Conservation (phyloP, 2,797 vertebrate genomes). For the Enteromius unitaeniatus region DNA sequence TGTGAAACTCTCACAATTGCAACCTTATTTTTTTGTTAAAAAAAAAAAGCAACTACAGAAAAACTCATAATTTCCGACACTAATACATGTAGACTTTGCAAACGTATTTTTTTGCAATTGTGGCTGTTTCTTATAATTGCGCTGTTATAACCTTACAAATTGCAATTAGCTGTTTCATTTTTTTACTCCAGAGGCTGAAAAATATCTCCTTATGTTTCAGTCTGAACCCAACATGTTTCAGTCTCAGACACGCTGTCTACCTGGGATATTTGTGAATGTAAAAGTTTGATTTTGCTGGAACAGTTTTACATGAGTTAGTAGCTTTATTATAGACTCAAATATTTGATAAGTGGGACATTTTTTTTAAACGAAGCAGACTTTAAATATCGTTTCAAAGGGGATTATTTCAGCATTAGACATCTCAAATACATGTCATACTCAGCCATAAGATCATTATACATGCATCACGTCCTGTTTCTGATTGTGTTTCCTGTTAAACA, state of each 20-base stretch:
- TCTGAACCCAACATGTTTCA: neutral
- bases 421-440: conserved; percentile 18
- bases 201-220: neutral
- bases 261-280: conserved; percentile 5
- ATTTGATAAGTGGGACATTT: neutral
- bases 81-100: too few species aligned
- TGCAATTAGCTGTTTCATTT: neutral
- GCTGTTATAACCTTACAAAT: too few species aligned
- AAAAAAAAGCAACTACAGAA: too few species aligned
- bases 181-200: neutral
- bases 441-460: conserved; percentile 10
- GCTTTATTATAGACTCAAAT: neutral
- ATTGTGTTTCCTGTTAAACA: conserved; percentile 13
- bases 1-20: neutral
- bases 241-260: neutral
- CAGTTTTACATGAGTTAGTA: neutral
- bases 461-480: conserved; percentile 14
- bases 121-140: neutral
- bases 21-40: neutral
- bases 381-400: conserved; percentile 13
- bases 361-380: neutral
- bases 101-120: neutral
- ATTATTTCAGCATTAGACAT: conserved; percentile 18
- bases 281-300: neutral
- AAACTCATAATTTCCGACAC: too few species aligned